Base-by-base conservation (phyloP, 2,888 invertebrate genomes). In the Cryptus viduatorius region DNA sequence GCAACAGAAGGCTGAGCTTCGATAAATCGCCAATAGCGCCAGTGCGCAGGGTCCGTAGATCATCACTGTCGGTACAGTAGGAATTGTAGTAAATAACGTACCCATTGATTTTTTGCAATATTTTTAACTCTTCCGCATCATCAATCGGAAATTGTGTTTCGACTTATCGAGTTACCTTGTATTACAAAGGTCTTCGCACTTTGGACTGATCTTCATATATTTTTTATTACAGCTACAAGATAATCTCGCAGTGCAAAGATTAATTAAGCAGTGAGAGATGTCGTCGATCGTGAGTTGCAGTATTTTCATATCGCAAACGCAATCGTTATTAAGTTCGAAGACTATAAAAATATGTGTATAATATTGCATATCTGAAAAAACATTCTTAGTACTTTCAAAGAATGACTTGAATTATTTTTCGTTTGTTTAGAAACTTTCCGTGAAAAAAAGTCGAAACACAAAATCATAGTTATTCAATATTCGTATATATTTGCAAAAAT, bases 41-140 rank as follows among this genome's bases (percentile, higher is more conserved):
- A 16, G 16, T 72, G 82, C 82, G 82, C 77, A 72, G 16, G 48
- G 56, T 82, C 67, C 37, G 59, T 48, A 4, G 72, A 72, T 59
- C 71, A 56, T 31, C 4, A 12, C 50, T 24, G 37, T 71, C 82
- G 82, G 19, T 78, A 72, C 48, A 3, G 71, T 59, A 64, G 65
- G 42, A n/a, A 31, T 46, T 48, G 12, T 19, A 8, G 12, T 19
- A 19, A 56, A 10, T 53, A n/a, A 16, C 8, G n/a, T 50, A 48
- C 16, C 16, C 16, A 12, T 12, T 0, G 3, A 12, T 24, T 24
- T 16, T 0, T 53, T 53, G 50, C 14, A 4, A 53, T 16, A 16
- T 53, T 8, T 19, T 8, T 19, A 24, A 56, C n/a, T 8, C n/a
- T 8, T 19, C 19, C 3, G 8, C 3, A 12, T 10, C 16, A 3